phyloP scores from a whole-genome alignment of 2,113 vertebrate species.

The Nycticorax nycticorax region DNA sequence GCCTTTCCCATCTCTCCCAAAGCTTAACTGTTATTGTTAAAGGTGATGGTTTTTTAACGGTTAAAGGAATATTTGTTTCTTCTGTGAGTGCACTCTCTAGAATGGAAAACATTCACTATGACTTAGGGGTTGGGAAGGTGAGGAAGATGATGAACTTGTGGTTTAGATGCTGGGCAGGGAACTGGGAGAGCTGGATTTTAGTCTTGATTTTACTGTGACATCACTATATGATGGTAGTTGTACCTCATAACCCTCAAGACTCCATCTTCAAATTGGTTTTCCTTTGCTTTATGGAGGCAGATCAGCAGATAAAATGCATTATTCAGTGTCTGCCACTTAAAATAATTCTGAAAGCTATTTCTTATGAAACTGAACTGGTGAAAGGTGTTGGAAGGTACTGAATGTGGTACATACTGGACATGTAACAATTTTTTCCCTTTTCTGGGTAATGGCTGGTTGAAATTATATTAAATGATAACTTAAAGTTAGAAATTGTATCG shows the following conservation, averaged over 20 bases:
- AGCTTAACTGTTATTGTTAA: neutral
- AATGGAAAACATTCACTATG: neutral
- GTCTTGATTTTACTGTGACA: neutral
- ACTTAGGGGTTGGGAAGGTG: neutral
- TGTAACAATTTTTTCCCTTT: neutral
- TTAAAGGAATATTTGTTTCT: neutral
- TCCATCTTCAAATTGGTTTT: neutral
- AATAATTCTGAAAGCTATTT: neutral
- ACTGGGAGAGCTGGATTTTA: slow-evolving; percentile 34
- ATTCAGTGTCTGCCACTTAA: neutral
- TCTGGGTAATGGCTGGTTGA: neutral
- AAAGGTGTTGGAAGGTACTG: neutral
- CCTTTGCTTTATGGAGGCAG: neutral
- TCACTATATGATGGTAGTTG: neutral
- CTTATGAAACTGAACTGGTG: neutral
- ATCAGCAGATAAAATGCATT: neutral
- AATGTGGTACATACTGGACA: neutral
- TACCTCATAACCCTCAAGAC: neutral
- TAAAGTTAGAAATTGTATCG: neutral
- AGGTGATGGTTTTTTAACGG: neutral
- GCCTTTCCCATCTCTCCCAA: neutral
- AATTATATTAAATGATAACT: neutral
- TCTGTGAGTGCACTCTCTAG: neutral
- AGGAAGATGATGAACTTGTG: neutral
- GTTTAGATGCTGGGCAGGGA: neutral